Evolutionary conservation across 2,888 invertebrate genomes (phyloP), one percentile per base, ranked within the genome.

Genomic region (Drosophila formosana): DNA sequence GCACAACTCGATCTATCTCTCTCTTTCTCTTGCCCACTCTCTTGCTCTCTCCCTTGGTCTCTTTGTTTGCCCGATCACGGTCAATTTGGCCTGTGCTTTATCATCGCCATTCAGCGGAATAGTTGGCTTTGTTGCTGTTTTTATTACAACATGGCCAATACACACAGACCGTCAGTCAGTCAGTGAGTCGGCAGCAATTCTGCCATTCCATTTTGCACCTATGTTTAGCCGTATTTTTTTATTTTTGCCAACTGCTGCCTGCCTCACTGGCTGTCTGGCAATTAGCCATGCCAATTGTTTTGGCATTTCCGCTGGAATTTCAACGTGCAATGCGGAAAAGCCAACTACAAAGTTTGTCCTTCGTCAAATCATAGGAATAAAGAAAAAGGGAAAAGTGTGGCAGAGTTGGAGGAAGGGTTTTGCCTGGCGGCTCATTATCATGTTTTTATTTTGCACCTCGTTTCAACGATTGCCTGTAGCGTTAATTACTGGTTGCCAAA

Each of bases 281-380:
- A 82, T 82, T 82, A 82, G 87, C 68, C 75, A 68, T 46, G 69
- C 63, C 73, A 66, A 73, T 71, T 74, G 78, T 58, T 75, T 76
- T 72, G 82, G 71, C 82, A 88, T 88, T 83, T 87, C 88, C 82
- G 78, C 53, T 87, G 73, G 79, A 75, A 83, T 81, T 78, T 72
- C 57, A 58, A 68, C 63, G 71, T 69, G 72, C 69, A 70, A 57
- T 69, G 67, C 66, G 67, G 50, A 66, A 66, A 70, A 64, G 62
- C 32, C 50, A 67, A 46, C 55, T 47, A 69, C 60, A 68, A 75
- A 73, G 52, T 82, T 73, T 72, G 75, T 87, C 87, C 79, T 84
- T 75, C 65, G 47, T 32, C 34, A 56, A 56, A 41, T 53, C 52
- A 39, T 11, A 46, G 30, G 28, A 13, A 34, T 23, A 51, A 51